Base-by-base conservation (phyloP, 2,113 vertebrate species). In the Pantherophis guttatus region DNA sequence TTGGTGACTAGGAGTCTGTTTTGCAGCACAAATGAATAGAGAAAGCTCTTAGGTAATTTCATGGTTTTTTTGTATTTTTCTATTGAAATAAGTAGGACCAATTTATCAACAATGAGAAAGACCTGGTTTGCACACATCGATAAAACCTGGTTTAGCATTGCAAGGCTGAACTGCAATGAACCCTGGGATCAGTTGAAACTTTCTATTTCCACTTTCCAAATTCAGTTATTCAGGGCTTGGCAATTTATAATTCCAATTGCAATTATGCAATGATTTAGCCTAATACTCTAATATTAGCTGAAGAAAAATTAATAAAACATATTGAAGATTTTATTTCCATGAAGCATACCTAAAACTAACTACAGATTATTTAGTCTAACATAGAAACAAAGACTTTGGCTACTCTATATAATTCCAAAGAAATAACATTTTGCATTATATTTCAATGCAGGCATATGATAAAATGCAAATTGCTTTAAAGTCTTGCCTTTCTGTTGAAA, bases 401-500 rank as follows among this genome's bases (percentile, higher is more conserved):
- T 81, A 2, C 7, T 81, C 17, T 39, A 19, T 9, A 21, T 44
- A 19, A 8, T 21, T 39, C 75, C 33, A 81, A 39, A 75, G 13
- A 75, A 75, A 33, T 33, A 75, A 54, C 52, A 54, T 54, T n/a
- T 90, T 52, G 29, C 10, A 62, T 90, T 90, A 53, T 90, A 53
- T 70, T 29, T 65, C 26, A 70, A 23, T n/a, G n/a, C 7, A 91
- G 90, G 17, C 17, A 75, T 52, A 33, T 19, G 21, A 48, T 53
- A 59, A 44, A 59, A 44, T 70, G 21, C 26, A 87, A 87, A 85
- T 55, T 44, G 33, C 10, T 50, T 57, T 2, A 24, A 53, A 59
- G 15, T 59, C 88, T 53, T 62, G 4, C 21, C 70, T 62, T 81
- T 92, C 59, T 95, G 88, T 57, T 59, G 87, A 89, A 92, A 59